Evolutionary conservation across 2,888 invertebrate species (phyloP).

Genomic region (Dynastes hyllus): DNA sequence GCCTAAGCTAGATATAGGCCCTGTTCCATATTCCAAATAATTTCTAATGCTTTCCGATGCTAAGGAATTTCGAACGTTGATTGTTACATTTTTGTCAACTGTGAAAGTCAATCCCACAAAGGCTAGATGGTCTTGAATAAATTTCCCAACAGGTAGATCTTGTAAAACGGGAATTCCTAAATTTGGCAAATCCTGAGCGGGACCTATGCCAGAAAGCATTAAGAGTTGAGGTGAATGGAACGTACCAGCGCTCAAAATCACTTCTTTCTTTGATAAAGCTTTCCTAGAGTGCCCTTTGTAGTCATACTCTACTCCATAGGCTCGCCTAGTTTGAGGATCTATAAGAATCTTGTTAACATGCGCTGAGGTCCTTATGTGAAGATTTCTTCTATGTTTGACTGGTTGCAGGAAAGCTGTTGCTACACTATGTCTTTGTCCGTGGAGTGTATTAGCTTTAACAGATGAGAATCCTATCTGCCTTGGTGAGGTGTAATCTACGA

Average conservation of each 20-base stretch:
- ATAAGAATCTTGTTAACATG: constrained; percentile 76
- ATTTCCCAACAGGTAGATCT: constrained; percentile 79
- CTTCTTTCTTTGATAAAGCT: constrained; percentile 71
- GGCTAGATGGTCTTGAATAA: constrained; percentile 80
- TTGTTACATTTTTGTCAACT: constrained; percentile 70
- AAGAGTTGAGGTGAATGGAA: constrained; percentile 87
- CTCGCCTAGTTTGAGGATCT: constrained; percentile 68
- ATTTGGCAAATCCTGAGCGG: constrained; percentile 74
- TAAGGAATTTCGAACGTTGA: constrained; percentile 46
- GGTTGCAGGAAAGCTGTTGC: constrained; percentile 76
- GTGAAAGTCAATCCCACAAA: constrained; percentile 75
- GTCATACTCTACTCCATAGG: constrained; percentile 71
- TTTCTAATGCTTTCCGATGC: constrained; percentile 65
- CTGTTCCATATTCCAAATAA: constrained; percentile 70
- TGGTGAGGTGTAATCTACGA: constrained; percentile 70
- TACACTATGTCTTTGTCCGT: constrained; percentile 74
- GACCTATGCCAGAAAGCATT: constrained; percentile 81
- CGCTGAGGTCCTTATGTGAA: constrained; percentile 74
- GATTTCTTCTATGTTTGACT: constrained; percentile 73
- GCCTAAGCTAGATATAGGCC: constrained; percentile 75
- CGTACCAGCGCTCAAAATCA: constrained; percentile 79
- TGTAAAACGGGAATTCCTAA: constrained; percentile 76
- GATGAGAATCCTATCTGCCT: constrained; percentile 69
- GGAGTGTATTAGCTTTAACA: constrained; percentile 70
- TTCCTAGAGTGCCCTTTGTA: constrained; percentile 58